Evolutionary conservation across 37 sponge, comb jelly and placozoan species (phyloP).

Genomic region (Diacarnus erythraeanus): DNA sequence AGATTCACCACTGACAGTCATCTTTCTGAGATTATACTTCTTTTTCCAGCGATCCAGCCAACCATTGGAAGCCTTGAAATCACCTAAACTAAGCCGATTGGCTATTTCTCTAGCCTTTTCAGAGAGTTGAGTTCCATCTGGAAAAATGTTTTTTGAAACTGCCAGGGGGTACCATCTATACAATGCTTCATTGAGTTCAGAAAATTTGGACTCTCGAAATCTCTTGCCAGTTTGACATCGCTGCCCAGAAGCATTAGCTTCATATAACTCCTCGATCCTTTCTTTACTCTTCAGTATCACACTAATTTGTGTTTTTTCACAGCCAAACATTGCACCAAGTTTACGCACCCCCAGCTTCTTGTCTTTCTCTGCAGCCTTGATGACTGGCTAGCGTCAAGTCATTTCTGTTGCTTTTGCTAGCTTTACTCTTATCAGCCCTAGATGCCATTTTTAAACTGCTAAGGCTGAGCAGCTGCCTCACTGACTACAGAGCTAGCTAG

Average conservation of each 20-base stretch:
- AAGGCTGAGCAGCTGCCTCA: too few relatives aligned
- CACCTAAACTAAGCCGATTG: slow-evolving; percentile 27
- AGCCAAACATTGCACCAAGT: slow-evolving; percentile 45
- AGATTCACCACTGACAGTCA: slow-evolving; percentile 50
- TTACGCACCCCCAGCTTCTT: slow-evolving; percentile 5
- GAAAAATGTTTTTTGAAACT: slow-evolving; percentile 43
- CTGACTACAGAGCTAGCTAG: background rate
- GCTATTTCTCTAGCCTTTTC: slow-evolving; percentile 70
- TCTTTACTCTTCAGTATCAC: slow-evolving; percentile 48
- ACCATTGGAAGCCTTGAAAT: slow-evolving; percentile 71
- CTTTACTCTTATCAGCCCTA: too few relatives aligned
- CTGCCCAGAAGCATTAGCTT: slow-evolving; percentile 20
- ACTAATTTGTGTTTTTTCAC: slow-evolving; percentile 57
- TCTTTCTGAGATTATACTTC: slow-evolving; percentile 24
- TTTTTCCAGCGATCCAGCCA: slow-evolving; percentile 68
- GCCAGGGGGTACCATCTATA: slow-evolving; percentile 55
- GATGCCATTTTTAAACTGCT: too few relatives aligned
- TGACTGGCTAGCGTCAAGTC: background rate
- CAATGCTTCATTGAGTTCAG: slow-evolving; percentile 48
- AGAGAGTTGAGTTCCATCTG: slow-evolving; percentile 38
- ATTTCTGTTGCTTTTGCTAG: background rate
- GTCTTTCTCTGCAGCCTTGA: background rate
- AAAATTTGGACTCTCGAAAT: slow-evolving; percentile 9
- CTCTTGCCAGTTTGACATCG: slow-evolving; percentile 26
- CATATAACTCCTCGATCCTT: slow-evolving; percentile 5